phyloP scores from a whole-genome alignment of 2,113 vertebrate genomes.

The Ageneiosus marmoratus region DNA sequence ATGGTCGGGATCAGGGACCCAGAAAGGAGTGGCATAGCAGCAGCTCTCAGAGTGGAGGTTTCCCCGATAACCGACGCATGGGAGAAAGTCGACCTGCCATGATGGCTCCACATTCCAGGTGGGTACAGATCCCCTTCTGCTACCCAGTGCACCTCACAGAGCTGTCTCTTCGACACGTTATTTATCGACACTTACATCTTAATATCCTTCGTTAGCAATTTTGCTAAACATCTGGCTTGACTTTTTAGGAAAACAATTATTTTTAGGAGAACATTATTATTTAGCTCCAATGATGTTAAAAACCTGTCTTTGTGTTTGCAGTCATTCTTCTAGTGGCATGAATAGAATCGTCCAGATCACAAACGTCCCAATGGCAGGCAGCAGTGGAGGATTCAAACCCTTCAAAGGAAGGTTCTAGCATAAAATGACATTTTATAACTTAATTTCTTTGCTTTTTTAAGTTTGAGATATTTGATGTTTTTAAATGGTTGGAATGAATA shows the following conservation, averaged over 20 bases:
- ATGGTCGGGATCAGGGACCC: constrained; percentile 83
- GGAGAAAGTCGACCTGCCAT: constrained; percentile 82
- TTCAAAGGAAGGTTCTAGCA: constrained; percentile 90
- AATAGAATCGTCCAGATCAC: constrained; percentile 96
- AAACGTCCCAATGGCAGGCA: constrained; percentile 84
- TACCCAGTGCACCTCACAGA: background rate
- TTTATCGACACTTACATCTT: background rate
- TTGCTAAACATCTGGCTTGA: background rate
- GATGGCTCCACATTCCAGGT: constrained; percentile 89
- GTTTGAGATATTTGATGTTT: constrained; percentile 72
- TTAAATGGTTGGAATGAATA: constrained; percentile 75
- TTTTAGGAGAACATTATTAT: background rate
- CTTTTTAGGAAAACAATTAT: background rate
- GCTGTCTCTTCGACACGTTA: no score
- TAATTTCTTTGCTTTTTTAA: constrained; percentile 57
- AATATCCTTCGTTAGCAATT: background rate
- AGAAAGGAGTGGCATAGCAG: constrained; percentile 93
- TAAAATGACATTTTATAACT: constrained; percentile 47
- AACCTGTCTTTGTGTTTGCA: constrained; percentile 59
- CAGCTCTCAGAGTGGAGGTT: constrained; percentile 82
- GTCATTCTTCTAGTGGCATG: constrained; percentile 87
- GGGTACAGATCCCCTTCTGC: constrained; percentile 35
- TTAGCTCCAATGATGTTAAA: background rate
- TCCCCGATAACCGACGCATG: constrained; percentile 82
- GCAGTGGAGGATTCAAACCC: constrained; percentile 90